phyloP scores from a whole-genome alignment of 2,888 invertebrate species.

The Rhagium mordax region DNA sequence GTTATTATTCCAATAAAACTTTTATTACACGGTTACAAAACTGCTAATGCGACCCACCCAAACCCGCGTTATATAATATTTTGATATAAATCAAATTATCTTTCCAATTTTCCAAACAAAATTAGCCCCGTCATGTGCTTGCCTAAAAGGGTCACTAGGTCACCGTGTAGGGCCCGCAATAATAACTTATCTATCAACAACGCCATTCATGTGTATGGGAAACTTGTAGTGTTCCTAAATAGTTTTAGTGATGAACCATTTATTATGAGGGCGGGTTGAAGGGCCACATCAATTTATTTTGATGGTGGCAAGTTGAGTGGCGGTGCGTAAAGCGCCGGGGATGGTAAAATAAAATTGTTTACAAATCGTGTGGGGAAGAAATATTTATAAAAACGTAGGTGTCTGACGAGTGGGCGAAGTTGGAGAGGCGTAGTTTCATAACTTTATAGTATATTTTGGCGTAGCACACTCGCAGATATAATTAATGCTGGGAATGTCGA shows the following conservation, averaged over 20 bases:
- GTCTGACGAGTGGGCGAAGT: too few species aligned
- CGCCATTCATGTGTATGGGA: not conserved
- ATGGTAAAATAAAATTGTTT: not conserved
- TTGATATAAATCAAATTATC: constrained; percentile 4
- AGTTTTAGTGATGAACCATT: constrained; percentile 9
- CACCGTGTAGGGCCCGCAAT: not conserved
- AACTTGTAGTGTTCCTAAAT: constrained; percentile 12
- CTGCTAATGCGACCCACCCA: not conserved
- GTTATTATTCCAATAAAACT: too few species aligned
- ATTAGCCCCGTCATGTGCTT: not conserved
- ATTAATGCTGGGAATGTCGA: too few species aligned
- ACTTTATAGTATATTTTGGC: too few species aligned
- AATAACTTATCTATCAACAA: constrained; percentile 22
- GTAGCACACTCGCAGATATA: too few species aligned
- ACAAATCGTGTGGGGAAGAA: not conserved
- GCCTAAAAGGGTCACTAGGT: constrained; percentile 18
- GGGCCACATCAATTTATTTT: not conserved
- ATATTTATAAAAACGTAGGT: too few species aligned
- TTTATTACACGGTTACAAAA: too few species aligned
- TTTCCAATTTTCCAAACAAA: not conserved
- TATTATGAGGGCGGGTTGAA: not conserved
- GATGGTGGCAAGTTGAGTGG: not conserved
- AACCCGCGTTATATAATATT: not conserved
- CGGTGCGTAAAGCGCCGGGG: not conserved
- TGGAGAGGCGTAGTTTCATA: too few species aligned